Percentiles rank a stretch among this genome's conserved stretches.
Conservation (phyloP, 2,888 invertebrate species). For the Sipha maydis region DNA sequence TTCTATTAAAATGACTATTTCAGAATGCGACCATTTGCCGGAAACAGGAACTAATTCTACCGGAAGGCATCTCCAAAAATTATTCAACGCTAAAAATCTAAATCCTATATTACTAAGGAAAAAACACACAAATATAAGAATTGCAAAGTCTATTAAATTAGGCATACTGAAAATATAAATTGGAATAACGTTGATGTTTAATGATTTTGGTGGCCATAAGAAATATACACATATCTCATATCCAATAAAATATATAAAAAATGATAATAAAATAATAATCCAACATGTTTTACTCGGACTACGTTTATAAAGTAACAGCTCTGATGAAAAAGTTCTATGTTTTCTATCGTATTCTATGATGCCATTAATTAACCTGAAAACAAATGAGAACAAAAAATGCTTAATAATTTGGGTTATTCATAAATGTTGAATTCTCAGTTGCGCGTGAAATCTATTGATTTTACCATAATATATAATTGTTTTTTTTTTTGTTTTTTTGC, state of each 20-base stretch:
- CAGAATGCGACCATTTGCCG: not conserved
- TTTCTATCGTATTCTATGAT: not conserved
- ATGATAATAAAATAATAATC: not conserved
- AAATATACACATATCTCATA: not conserved
- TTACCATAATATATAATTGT: too few species aligned
- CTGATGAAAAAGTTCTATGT: not conserved
- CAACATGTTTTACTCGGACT: not conserved
- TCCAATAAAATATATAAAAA: not conserved
- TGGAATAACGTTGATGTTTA: not conserved
- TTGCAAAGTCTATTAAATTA: not conserved
- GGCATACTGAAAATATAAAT: not conserved
- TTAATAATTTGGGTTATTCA: not conserved
- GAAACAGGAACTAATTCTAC: not conserved
- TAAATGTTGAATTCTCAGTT: too few species aligned
- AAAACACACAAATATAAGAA: not conserved
- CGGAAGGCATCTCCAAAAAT: not conserved
- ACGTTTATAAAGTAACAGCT: not conserved
- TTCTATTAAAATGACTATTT: not conserved
- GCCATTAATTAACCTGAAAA: not conserved
- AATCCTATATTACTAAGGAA: not conserved
- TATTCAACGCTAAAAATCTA: not conserved
- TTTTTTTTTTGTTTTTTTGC: too few species aligned
- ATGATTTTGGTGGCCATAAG: not conserved
- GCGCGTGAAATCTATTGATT: too few species aligned
- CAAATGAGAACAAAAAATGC: not conserved